Evolutionary conservation across 2,113 vertebrate genomes (phyloP), one percentile per base, ranked within the genome.

Genomic region (Clarias gariepinus): DNA sequence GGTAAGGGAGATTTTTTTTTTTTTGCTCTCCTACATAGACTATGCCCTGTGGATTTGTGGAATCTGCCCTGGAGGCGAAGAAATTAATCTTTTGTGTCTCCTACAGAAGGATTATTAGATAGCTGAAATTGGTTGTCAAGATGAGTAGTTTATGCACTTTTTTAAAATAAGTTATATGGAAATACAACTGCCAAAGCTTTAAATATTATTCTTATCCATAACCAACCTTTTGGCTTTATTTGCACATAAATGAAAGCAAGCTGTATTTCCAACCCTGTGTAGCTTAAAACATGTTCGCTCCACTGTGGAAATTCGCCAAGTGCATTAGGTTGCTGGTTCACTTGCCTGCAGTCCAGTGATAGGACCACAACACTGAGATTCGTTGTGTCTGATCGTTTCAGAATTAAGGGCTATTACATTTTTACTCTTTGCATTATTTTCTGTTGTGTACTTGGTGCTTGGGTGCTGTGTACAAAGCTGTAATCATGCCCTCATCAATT

Each of bases 1-100:
- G 36, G 77, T 58, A 57, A 47, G 30, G 78, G 88, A 53, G 41
- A 47, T 47, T 47, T 47, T 78, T 47, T 47, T 47, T 78, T 82
- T 88, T 78, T 83, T 18, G 69, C 63, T 77, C 23, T 53, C 18
- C 73, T 85, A 18, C 18, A 47, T 76, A 76, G 36, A 28, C 57
- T n/a, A 6, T 60, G 55, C 9, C 6, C 18, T 57, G 77, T 36
- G 55, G 66, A 25, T 74, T 76, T 60, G 52, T 82, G 60, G 61
- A 69, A 47, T 83, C 28, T 19, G 55, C 19, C 28, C 21, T 60
- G 82, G 30, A 84, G 23, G 21, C 68, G 53, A 84, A 84, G 52
- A 53, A 60, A 84, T 84, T 53, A 9, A 83, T 78, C 60, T 21
- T 61, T 61, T 30, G 25, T 13, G 28, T 36, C 33, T 55, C n/a